Evolutionary conservation across 2,888 invertebrate genomes (phyloP).

Genomic region (Harpalus rubripes): DNA sequence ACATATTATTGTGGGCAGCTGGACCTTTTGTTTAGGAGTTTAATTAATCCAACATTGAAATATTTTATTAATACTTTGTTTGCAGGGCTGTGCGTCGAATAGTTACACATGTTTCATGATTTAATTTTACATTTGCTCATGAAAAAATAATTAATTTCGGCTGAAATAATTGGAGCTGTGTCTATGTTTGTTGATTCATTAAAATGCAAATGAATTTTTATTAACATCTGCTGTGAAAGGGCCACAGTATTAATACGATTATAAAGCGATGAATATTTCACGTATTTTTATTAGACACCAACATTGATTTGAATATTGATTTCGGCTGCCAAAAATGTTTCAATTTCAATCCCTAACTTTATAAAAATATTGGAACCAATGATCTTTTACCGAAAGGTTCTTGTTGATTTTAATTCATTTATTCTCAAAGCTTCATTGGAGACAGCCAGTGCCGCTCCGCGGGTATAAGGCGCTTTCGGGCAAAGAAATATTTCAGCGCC

Average conservation of each 20-base stretch:
- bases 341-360: not conserved
- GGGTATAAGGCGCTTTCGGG: too few species aligned
- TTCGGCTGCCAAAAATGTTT: not conserved
- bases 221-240: constrained; percentile 16
- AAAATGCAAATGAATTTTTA: constrained; percentile 44
- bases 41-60: constrained; percentile 32
- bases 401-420: too few species aligned
- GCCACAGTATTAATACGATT: not conserved
- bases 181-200: constrained; percentile 43
- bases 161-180: constrained; percentile 32
- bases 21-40: constrained; percentile 11
- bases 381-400: not conserved
- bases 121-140: constrained; percentile 25
- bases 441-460: too few species aligned
- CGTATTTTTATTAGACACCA: not conserved
- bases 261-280: constrained; percentile 3
- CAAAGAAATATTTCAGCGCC: too few species aligned
- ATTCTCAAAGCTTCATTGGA: too few species aligned
- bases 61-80: constrained; percentile 32
- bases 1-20: not conserved
- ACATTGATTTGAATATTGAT: not conserved
- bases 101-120: constrained; percentile 35
- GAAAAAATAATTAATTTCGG: constrained; percentile 39
- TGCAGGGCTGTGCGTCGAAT: not conserved
- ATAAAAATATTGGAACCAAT: not conserved